Percentiles rank a stretch among this genome's conserved stretches.
These are phyloP conservation scores for Macroramphosus scolopax DNA, from an alignment of 2,797 vertebrate genomes.

Conservation along the genomic window DNA sequence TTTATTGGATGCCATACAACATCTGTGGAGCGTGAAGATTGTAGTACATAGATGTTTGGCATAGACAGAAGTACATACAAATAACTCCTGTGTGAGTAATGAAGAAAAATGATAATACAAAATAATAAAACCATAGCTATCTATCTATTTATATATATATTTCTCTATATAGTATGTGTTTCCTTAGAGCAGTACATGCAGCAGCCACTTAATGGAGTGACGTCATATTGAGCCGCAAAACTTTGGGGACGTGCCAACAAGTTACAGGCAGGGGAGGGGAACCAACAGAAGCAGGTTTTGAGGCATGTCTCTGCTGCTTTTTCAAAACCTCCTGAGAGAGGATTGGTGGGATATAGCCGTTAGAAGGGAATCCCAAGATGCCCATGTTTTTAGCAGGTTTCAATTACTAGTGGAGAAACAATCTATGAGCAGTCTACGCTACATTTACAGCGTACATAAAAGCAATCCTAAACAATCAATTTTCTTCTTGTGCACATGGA, in stretches of 20 bases:
- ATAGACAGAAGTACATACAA: slow-evolving; percentile 77
- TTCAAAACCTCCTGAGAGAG: slow-evolving; percentile 61
- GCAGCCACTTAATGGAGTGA: slow-evolving; percentile 93
- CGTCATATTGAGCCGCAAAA: slow-evolving; percentile 88
- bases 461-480: slow-evolving; percentile 64
- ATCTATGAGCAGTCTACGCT: slow-evolving; percentile 53
- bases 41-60: slow-evolving; percentile 76
- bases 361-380: slow-evolving; percentile 44
- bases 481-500: slow-evolving; percentile 37
- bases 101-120: slow-evolving; percentile 78
- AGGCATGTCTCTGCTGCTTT: slow-evolving; percentile 50
- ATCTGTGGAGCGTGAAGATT: slow-evolving; percentile 69
- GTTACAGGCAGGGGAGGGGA: slow-evolving; percentile 77
- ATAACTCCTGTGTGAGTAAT: slow-evolving; percentile 79
- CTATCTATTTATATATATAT: slow-evolving; percentile 85
- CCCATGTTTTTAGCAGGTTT: slow-evolving; percentile 45
- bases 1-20: slow-evolving; percentile 78
- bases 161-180: slow-evolving; percentile 84
- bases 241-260: slow-evolving; percentile 83
- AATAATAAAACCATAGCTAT: slow-evolving; percentile 84
- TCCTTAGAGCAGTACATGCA: slow-evolving; percentile 93
- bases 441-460: slow-evolving; percentile 63
- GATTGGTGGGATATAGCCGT: slow-evolving; percentile 62
- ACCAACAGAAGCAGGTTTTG: slow-evolving; percentile 69
- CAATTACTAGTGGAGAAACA: slow-evolving; percentile 52